A percentile compares a stretch with the other conserved stretches of the same genome.
These are phyloP conservation scores for Pogonomyrmex californicus DNA, from an alignment of 1,140 invertebrate genomes.

Conservation along the genomic window DNA sequence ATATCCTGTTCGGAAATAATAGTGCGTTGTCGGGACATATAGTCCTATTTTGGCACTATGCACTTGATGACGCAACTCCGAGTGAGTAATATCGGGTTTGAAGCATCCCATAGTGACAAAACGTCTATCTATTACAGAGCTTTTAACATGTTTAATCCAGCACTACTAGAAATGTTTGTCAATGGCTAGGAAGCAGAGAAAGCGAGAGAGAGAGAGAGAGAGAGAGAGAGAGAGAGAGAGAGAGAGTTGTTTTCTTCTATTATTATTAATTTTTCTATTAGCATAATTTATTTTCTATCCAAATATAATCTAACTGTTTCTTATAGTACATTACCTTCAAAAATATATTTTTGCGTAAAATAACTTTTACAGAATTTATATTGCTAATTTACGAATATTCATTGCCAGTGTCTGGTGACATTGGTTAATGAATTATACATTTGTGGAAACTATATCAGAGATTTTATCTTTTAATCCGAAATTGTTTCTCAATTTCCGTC, in stretches of 20 bases:
- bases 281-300: neutral
- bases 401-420: neutral
- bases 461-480: neutral
- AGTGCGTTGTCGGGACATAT: slow-evolving; percentile 4
- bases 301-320: neutral
- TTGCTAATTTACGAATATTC: slow-evolving; percentile 6
- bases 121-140: slow-evolving; percentile 1
- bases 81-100: slow-evolving; percentile 18
- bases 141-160: neutral
- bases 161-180: neutral
- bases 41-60: slow-evolving; percentile 39
- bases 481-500: neutral
- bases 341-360: neutral
- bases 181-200: neutral
- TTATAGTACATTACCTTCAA: neutral
- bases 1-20: slow-evolving; percentile 57
- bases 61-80: slow-evolving; percentile 21
- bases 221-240: slow-evolving; percentile 1
- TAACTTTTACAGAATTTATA: neutral
- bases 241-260: neutral
- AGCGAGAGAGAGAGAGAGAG: neutral
- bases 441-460: neutral
- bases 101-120: neutral
- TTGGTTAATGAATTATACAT: neutral
- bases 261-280: neutral